These are phyloP conservation scores for Idris sp. DNA, from an alignment of 1,140 invertebrate species.

Conservation along the genomic window DNA sequence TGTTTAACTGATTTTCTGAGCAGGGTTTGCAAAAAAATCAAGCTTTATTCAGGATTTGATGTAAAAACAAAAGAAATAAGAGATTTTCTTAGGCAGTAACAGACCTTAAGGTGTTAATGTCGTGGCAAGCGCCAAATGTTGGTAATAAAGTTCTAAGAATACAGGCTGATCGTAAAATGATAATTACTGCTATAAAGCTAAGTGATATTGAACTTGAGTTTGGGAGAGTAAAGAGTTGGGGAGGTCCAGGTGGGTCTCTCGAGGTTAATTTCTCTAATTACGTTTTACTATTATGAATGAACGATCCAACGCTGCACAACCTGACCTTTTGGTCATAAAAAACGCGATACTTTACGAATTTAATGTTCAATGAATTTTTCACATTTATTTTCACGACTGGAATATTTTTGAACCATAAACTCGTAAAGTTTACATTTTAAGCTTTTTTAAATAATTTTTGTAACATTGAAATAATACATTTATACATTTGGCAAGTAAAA, in stretches of 20 bases:
- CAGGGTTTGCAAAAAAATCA: too few species aligned
- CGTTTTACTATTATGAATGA: constrained; percentile 65
- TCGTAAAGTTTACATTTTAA: too few species aligned
- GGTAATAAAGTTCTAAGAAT: constrained; percentile 77
- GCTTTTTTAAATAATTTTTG: too few species aligned
- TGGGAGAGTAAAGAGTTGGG: constrained; percentile 65
- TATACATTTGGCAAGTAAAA: too few species aligned
- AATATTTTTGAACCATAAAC: too few species aligned
- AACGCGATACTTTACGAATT: constrained; percentile 34
- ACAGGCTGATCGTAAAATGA: constrained; percentile 77
- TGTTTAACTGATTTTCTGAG: too few species aligned
- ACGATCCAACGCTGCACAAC: constrained; percentile 56
- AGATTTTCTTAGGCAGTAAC: constrained; percentile 70
- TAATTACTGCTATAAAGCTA: constrained; percentile 77
- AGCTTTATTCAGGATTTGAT: too few species aligned
- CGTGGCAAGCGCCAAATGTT: constrained; percentile 65
- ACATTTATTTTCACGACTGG: too few species aligned
- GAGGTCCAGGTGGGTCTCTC: constrained; percentile 68
- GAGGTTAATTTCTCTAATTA: constrained; percentile 65
- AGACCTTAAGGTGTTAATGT: constrained; percentile 73
- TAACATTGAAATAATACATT: too few species aligned
- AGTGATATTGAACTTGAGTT: constrained; percentile 78
- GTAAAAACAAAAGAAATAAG: constrained; percentile 57
- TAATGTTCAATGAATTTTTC: constrained; percentile 51
- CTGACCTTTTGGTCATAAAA: constrained; percentile 52